Evolutionary conservation across 2,888 invertebrate genomes (phyloP).

Genomic region (Lithophane leautieri): DNA sequence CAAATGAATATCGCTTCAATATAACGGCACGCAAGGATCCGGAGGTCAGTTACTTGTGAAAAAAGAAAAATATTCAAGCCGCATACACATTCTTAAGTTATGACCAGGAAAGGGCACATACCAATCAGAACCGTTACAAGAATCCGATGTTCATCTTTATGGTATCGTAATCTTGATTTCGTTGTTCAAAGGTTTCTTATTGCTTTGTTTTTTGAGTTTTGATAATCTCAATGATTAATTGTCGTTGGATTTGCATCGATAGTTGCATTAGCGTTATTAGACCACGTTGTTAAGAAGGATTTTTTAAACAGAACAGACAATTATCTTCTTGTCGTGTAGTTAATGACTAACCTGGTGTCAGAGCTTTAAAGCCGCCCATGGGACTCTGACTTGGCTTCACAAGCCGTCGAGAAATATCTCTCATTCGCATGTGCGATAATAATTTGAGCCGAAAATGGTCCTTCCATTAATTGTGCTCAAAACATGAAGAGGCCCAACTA

Average conservation of each 20-base stretch:
- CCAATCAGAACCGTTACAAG: conserved; percentile 51
- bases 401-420: no score
- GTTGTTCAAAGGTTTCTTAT: conserved; percentile 7
- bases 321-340: no score
- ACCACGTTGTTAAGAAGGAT: neutral
- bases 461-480: neutral
- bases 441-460: neutral
- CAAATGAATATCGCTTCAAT: neutral
- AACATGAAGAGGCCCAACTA: neutral
- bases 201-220: neutral
- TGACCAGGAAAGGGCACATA: conserved; percentile 29
- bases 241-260: no score
- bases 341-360: no score
- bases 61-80: conserved; percentile 12
- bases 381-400: no score
- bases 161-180: conserved; percentile 18
- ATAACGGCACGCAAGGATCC: neutral
- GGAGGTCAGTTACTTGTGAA: conserved; percentile 6
- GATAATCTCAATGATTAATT: neutral
- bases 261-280: no score
- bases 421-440: no score
- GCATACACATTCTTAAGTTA: conserved; percentile 39
- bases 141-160: conserved; percentile 21
- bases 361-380: no score
- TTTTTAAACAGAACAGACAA: neutral